These are phyloP conservation scores for Eupeodes luniger DNA, from an alignment of 2,888 invertebrate species.

Conservation along the genomic window DNA sequence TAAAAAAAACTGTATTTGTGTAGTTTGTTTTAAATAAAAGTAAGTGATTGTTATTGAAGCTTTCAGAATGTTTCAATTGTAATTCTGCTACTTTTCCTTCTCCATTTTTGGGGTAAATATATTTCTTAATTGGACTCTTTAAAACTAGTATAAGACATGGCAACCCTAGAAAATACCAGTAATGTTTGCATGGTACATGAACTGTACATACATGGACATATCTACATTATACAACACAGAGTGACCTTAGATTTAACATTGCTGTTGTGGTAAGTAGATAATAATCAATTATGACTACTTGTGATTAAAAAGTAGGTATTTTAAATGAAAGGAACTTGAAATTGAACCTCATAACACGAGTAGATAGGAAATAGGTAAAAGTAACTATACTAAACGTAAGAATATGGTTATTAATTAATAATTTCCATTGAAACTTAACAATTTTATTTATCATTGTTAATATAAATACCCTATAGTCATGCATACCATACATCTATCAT, in stretches of 20 bases:
- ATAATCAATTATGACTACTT: slow-evolving; percentile 67
- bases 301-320: slow-evolving; percentile 38
- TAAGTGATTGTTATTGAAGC: no score
- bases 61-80: no score
- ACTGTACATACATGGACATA: slow-evolving; percentile 17
- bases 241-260: slow-evolving; percentile 59
- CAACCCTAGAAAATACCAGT: slow-evolving; percentile 44
- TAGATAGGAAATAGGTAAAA: slow-evolving; percentile 7
- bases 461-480: no score
- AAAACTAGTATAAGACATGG: no score
- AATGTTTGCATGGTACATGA: slow-evolving; percentile 15
- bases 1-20: no score
- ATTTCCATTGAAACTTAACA: slow-evolving; percentile 21
- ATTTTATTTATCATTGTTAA: background rate
- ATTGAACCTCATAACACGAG: background rate
- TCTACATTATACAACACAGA: background rate
- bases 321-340: slow-evolving; percentile 53
- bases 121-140: no score
- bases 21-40: no score
- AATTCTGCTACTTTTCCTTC: no score
- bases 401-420: background rate
- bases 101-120: no score
- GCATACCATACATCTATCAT: background rate
- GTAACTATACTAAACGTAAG: background rate
- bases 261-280: slow-evolving; percentile 55